A percentile compares a stretch with the other conserved stretches of the same genome.
Evolutionary conservation across 1,140 invertebrate species (phyloP).

Genomic region (Vanessa atalanta): DNA sequence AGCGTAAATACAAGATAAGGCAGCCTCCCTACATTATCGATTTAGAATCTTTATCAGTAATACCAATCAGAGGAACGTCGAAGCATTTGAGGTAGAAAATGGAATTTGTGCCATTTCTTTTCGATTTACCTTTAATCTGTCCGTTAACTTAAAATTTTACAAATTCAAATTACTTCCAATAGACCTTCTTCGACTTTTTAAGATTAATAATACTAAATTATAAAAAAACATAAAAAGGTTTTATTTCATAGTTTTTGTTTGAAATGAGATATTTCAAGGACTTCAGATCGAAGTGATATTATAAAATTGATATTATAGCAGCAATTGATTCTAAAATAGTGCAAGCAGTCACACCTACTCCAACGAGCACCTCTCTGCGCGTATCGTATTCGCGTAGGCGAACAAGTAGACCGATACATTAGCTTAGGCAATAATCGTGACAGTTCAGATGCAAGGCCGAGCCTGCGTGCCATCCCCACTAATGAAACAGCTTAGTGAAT

Average conservation of each 20-base stretch:
- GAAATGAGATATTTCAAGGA: background rate
- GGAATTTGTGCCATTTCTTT: conserved; percentile 29
- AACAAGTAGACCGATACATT: conserved; percentile 54
- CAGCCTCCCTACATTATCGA: conserved; percentile 41
- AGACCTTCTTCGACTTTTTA: too few species aligned
- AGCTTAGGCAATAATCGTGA: conserved; percentile 39
- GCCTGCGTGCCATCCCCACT: conserved; percentile 35
- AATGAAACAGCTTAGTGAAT: conserved; percentile 32
- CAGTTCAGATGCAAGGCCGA: conserved; percentile 40
- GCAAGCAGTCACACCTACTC: conserved; percentile 19
- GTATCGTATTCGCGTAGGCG: conserved; percentile 52
- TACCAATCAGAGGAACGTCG: conserved; percentile 39
- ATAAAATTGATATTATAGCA: conserved; percentile 5
- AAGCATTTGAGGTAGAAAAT: conserved; percentile 30
- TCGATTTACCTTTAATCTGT: background rate
- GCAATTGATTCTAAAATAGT: conserved; percentile 1
- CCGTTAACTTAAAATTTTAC: background rate
- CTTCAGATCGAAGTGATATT: background rate
- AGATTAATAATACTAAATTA: too few species aligned
- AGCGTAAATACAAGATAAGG: conserved; percentile 37
- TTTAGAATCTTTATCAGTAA: conserved; percentile 45
- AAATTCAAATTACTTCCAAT: background rate
- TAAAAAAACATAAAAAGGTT: background rate
- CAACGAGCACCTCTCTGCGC: conserved; percentile 12
- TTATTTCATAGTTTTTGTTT: too few species aligned